A percentile compares a stretch with the other conserved stretches of the same genome.
Conservation (phyloP, 37 sponge, comb jelly and placozoan species). For the Tethya wilhelma region DNA sequence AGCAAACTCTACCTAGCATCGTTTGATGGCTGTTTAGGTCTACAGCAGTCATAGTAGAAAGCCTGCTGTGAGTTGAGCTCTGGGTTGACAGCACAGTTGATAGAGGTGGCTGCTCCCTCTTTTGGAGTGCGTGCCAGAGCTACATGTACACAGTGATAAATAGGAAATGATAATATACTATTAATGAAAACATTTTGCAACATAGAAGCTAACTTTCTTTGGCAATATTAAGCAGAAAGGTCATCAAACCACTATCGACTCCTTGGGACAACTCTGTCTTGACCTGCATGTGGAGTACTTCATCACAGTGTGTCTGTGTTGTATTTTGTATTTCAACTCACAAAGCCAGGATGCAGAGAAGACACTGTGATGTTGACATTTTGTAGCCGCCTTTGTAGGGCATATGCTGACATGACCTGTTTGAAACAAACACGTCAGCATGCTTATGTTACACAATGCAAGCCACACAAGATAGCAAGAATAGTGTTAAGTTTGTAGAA, state of each 20-base stretch:
- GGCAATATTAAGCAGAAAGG: too few relatives aligned
- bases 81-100: conserved; percentile 83
- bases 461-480: too few relatives aligned
- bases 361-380: conserved; percentile 66
- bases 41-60: conserved; percentile 63
- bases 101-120: conserved; percentile 70
- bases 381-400: conserved; percentile 65
- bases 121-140: conserved; percentile 22
- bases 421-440: background rate
- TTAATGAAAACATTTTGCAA: background rate
- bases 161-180: too few relatives aligned
- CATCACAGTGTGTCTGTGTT: too few relatives aligned
- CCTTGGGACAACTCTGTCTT: too few relatives aligned
- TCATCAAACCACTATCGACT: too few relatives aligned
- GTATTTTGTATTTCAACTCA: too few relatives aligned
- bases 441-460: too few relatives aligned
- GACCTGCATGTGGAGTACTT: too few relatives aligned
- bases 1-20: conserved; percentile 27
- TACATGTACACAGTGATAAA: background rate
- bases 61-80: conserved; percentile 61
- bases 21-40: background rate
- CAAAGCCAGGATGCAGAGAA: conserved; percentile 71
- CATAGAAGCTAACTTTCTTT: too few relatives aligned
- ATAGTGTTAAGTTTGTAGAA: too few relatives aligned
- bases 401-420: conserved; percentile 62